Evolutionary conservation across 1,140 invertebrate species (phyloP).

Genomic region (Leptoteleia sp.): DNA sequence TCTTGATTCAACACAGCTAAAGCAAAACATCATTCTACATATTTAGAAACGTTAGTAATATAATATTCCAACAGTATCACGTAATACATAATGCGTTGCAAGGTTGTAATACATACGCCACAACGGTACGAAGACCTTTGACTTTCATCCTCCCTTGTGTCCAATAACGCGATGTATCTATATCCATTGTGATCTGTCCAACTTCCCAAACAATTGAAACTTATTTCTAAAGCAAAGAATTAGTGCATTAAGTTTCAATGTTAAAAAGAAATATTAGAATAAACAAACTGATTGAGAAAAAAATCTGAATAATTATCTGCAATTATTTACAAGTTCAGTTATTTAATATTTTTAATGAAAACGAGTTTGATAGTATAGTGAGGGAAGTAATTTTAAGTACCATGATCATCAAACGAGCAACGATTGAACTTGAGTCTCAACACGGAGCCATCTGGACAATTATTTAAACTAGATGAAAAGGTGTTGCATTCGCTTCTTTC

Average conservation of each 20-base stretch:
- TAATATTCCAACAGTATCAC: slow-evolving; percentile 39
- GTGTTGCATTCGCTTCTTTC: slow-evolving; percentile 81
- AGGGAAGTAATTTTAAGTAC: too few relatives aligned
- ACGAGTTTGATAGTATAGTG: too few relatives aligned
- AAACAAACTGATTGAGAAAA: too few relatives aligned
- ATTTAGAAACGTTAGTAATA: slow-evolving; percentile 26
- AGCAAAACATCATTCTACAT: slow-evolving; percentile 17
- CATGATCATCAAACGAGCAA: slow-evolving; percentile 82
- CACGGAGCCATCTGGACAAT: slow-evolving; percentile 85
- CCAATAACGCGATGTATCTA: slow-evolving; percentile 84
- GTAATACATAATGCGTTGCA: slow-evolving; percentile 43
- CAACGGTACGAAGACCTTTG: slow-evolving; percentile 85
- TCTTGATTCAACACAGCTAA: too few relatives aligned
- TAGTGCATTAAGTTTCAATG: too few relatives aligned
- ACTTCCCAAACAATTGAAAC: slow-evolving; percentile 86
- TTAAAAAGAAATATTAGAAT: too few relatives aligned
- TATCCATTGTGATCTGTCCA: slow-evolving; percentile 83
- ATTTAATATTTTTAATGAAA: too few relatives aligned
- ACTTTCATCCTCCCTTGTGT: slow-evolving; percentile 79
- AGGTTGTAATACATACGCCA: slow-evolving; percentile 82
- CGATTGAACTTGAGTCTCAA: slow-evolving; percentile 83
- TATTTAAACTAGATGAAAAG: slow-evolving; percentile 83
- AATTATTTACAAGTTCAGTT: too few relatives aligned
- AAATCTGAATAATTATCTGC: too few relatives aligned
- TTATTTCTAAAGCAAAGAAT: slow-evolving; percentile 81